Conservation (phyloP, 2,113 vertebrate genomes). For the Gymnobelideus leadbeateri region DNA sequence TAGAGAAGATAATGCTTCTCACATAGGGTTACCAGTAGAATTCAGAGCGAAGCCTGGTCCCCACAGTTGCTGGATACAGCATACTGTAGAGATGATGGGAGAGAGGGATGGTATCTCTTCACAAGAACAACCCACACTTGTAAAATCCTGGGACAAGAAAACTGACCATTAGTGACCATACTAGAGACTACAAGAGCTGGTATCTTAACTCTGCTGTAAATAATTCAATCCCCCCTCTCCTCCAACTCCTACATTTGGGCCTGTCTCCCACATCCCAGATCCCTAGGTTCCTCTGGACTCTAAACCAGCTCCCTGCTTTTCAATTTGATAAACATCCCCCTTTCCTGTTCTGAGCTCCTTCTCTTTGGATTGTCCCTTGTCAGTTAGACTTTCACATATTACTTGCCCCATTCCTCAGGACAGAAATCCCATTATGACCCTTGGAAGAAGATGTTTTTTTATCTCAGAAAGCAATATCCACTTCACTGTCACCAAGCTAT, state of each 20-base stretch:
- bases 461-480: background rate
- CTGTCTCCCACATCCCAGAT: background rate
- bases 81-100: background rate
- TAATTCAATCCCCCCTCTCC: background rate
- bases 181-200: background rate
- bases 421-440: background rate
- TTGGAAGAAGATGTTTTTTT: background rate
- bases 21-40: background rate
- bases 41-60: background rate
- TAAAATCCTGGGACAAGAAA: background rate
- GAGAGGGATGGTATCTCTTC: background rate
- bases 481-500: background rate
- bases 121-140: background rate
- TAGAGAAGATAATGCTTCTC: background rate
- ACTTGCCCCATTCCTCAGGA: background rate
- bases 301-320: background rate
- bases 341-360: background rate
- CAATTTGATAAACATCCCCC: background rate
- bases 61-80: background rate
- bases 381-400: background rate
- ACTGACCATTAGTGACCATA: background rate
- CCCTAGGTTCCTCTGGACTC: background rate
- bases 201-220: background rate
- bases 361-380: background rate
- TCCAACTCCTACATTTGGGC: background rate